Percentiles rank a stretch among this genome's conserved stretches.
Conservation (phyloP, 2,113 vertebrate species). For the Oxygymnocypris stewartii region DNA sequence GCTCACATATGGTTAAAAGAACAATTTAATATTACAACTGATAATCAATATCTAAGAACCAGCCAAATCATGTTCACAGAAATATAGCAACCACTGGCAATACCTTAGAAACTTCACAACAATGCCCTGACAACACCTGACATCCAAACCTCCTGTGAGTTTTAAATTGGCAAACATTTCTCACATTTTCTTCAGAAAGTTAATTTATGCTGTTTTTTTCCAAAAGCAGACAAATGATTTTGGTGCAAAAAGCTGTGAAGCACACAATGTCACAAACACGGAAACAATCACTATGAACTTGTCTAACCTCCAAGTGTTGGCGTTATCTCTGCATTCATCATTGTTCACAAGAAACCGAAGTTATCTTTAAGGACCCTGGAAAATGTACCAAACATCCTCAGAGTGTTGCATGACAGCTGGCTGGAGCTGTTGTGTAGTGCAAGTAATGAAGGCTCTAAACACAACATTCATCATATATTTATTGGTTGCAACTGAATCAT, state of each 20-base stretch:
- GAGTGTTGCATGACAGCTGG: background rate
- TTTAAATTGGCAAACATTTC: background rate
- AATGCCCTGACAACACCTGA: background rate
- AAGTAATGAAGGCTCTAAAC: slow-evolving; percentile 22
- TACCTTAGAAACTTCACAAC: background rate
- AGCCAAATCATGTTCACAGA: background rate
- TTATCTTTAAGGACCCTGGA: background rate
- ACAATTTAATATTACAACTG: background rate
- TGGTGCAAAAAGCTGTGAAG: background rate
- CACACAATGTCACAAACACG: background rate
- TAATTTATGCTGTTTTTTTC: background rate
- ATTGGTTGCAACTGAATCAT: slow-evolving; percentile 8
- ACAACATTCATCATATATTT: slow-evolving; percentile 36
- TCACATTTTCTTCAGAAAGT: background rate
- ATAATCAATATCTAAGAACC: background rate
- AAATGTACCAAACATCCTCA: slow-evolving; percentile 17
- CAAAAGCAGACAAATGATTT: background rate
- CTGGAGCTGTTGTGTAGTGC: slow-evolving; percentile 6
- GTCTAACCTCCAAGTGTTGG: background rate
- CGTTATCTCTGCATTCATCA: background rate
- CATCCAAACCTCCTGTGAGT: background rate
- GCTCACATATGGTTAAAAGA: background rate
- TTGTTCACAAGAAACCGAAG: slow-evolving; percentile 9
- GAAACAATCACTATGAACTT: background rate
- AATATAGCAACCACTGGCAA: background rate